Evolutionary conservation across 2,888 invertebrate genomes (phyloP), one percentile per base, ranked within the genome.

Genomic region (Drosophila tanythrix): DNA sequence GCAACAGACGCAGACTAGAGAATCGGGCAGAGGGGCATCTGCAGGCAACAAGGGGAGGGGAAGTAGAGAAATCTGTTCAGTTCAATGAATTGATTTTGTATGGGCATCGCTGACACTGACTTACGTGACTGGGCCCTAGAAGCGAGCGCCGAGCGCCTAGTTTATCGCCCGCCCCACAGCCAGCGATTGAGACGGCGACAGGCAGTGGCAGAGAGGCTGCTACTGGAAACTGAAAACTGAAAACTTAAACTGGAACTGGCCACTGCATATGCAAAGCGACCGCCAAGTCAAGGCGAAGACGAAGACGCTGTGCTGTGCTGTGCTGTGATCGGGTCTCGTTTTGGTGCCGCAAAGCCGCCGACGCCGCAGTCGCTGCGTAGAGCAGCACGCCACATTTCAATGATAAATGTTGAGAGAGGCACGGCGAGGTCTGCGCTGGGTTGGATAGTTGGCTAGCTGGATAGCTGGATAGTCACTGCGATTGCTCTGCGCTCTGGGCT

Each of bases 291-390:
- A 88, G 83, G 18, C 11, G 51, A n/a, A 51, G 51, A 51, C 56
- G 56, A 56, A 38, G 56, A 56, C 38, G 56, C 36, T 53, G 25
- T 70, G 29, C 29, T 51, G 52, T 50, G 75, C 80, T 80, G 60
- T 76, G 56, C 56, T 57, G 57, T 57, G 83, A 79, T 82, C 86
- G 89, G 83, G 91, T 84, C 82, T 88, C 80, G 82, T 81, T 82
- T 91, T 88, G 91, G 87, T 88, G 90, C 91, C 87, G 91, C 91
- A 91, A 90, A 81, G 90, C 79, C 55, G 73, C 81, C 70, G 74
- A 68, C 80, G 76, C 52, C 57, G 67, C 76, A 70, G 69, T 61
- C 75, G 75, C 78, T 83, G 83, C 81, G 89, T 84, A 81, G 73
- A 80, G 78, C 79, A 67, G 77, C 82, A 83, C 87, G 82, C 90